Percentiles rank a stretch among this genome's conserved stretches.
phyloP scores from a whole-genome alignment of 2,797 vertebrate species.

The Pelodytes ibericus region DNA sequence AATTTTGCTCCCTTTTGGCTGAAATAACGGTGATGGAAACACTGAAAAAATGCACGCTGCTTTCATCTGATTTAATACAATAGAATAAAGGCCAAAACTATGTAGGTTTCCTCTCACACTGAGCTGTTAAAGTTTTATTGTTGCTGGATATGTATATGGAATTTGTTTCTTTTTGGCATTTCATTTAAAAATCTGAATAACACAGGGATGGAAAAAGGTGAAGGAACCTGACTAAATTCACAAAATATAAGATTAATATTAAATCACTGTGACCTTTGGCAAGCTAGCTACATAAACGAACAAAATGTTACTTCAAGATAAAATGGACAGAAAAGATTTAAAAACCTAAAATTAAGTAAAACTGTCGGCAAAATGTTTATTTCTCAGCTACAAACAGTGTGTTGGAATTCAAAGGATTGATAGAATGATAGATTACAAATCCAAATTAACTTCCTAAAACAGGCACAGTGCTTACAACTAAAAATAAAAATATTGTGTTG shows the following conservation, averaged over 20 bases:
- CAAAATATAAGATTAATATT: conserved; percentile 36
- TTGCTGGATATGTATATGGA: conserved; percentile 38
- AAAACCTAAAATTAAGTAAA: conserved; percentile 10
- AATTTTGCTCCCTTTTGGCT: conserved; percentile 34
- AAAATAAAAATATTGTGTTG: too few species aligned
- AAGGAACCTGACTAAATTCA: conserved; percentile 17
- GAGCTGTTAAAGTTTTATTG: conserved; percentile 41
- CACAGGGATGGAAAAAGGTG: conserved; percentile 11
- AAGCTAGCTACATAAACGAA: conserved; percentile 46
- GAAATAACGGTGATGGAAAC: conserved; percentile 29
- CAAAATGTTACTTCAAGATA: conserved; percentile 33
- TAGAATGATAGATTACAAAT: conserved; percentile 33
- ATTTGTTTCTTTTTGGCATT: conserved; percentile 28
- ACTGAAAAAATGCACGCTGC: conserved; percentile 24
- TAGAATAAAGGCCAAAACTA: conserved; percentile 27
- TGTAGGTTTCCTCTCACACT: conserved; percentile 24
- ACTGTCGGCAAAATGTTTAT: conserved; percentile 34
- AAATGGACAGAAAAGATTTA: conserved; percentile 37
- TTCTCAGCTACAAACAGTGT: conserved; percentile 21
- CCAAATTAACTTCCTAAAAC: too few species aligned
- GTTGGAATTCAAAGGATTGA: conserved; percentile 29
- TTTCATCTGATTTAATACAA: conserved; percentile 25
- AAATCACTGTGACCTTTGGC: conserved; percentile 34
- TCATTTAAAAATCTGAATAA: conserved; percentile 37
- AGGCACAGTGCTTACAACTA: too few species aligned